Conservation (phyloP, 2,888 invertebrate species). For the Synergus umbraculus region DNA sequence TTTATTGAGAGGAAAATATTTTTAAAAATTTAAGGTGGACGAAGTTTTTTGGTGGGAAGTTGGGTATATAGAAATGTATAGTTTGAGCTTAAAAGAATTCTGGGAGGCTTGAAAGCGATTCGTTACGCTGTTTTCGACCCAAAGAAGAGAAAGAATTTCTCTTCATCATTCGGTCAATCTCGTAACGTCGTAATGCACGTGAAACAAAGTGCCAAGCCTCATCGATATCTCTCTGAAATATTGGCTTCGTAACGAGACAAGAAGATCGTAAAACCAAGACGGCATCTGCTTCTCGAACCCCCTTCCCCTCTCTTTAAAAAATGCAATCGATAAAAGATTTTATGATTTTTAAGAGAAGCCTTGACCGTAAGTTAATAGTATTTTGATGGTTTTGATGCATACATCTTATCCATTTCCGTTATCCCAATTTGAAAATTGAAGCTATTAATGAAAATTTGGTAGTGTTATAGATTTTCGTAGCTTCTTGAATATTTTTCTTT, state of each 20-base stretch:
- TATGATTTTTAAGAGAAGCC: constrained; percentile 61
- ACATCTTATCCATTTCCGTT: no score
- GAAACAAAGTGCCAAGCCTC: constrained; percentile 45
- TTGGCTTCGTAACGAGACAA: constrained; percentile 52
- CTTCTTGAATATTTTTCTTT: neutral
- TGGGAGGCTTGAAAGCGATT: neutral
- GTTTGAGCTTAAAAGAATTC: neutral
- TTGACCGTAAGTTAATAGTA: constrained; percentile 1
- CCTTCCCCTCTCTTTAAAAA: constrained; percentile 42
- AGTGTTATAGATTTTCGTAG: neutral
- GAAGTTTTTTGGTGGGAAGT: neutral
- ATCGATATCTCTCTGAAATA: constrained; percentile 47
- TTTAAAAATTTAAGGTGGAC: neutral
- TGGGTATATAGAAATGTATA: neutral
- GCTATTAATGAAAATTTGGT: neutral
- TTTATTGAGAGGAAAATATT: neutral
- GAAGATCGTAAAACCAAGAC: constrained; percentile 54
- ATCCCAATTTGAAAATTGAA: no score
- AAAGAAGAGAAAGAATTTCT: constrained; percentile 10
- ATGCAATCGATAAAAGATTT: constrained; percentile 61
- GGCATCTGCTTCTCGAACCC: constrained; percentile 42
- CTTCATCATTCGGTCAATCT: constrained; percentile 10
- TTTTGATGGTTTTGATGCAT: neutral
- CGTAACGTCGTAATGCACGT: neutral
- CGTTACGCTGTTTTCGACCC: neutral